phyloP scores from a whole-genome alignment of 2,113 vertebrate species.

The Phaetusa simplex region DNA sequence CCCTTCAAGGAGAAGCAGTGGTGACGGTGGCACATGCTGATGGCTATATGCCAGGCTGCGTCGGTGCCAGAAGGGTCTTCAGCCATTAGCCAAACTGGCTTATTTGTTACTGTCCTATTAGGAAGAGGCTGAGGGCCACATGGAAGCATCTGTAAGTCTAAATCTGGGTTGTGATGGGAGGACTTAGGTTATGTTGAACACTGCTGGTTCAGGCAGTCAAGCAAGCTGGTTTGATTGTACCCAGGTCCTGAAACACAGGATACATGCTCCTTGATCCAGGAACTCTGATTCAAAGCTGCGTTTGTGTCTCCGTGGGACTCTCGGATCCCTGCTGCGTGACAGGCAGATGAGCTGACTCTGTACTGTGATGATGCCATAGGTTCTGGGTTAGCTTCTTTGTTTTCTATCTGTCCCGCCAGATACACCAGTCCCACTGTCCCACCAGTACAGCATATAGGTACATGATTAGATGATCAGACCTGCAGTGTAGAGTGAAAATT shows the following conservation, averaged over 20 bases:
- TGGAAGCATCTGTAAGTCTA: not conserved
- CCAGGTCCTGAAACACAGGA: not conserved
- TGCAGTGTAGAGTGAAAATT: not conserved
- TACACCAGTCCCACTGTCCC: too few species aligned
- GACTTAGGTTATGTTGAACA: not conserved
- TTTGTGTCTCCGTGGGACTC: not conserved
- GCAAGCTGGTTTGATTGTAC: not conserved
- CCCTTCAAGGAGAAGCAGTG: not conserved
- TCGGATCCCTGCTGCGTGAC: not conserved
- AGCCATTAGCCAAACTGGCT: not conserved
- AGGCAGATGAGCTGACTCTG: not conserved
- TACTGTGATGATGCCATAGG: accelerated
- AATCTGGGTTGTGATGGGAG: not conserved
- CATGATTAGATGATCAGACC: not conserved
- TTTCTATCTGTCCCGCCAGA: accelerated
- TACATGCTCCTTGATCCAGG: not conserved
- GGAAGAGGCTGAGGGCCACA: not conserved
- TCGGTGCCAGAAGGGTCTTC: not conserved
- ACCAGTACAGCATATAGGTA: not conserved
- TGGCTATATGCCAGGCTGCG: not conserved
- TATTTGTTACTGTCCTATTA: not conserved
- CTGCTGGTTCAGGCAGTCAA: not conserved
- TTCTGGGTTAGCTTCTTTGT: not conserved
- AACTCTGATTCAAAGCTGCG: not conserved
- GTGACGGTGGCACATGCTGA: not conserved